Evolutionary conservation across 2,113 vertebrate species (phyloP), one percentile per base, ranked within the genome.

Genomic region (Urocitellus parryii): DNA sequence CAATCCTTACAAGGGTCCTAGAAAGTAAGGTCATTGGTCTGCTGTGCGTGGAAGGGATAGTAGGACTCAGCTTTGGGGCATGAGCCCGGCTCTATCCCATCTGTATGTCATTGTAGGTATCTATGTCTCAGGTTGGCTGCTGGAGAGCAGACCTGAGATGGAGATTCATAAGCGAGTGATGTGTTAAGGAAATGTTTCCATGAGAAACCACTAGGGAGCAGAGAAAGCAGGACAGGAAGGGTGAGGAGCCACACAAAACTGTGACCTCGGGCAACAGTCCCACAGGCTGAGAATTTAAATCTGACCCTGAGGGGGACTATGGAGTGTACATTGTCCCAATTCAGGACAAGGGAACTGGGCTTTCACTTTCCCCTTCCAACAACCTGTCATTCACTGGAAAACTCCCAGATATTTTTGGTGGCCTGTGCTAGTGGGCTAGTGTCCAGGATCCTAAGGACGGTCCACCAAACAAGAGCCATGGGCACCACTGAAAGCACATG

Each of bases 111-210:
- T 0, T 58, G 8, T 79, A 10, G 61, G n/a, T 29, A 27, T 37
- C 51, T 32, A 29, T 16, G 25, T 72, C 74, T 92, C 68, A 70
- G 22, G 17, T 4, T 67, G 74, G 25, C 29, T 90, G 94, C 70
- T 86, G 90, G 45, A 92, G 76, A 92, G 76, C 11, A 86, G 70
- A 83, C 5, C 16, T 79, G 42, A 53, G 0, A 70, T 78, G 32
- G 22, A 34, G 42, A 61, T 74, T 56, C 73, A 63, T 9, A 24
- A 37, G 29, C 85, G 80, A 95, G 76, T 91, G 48, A 51, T 6
- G 63, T 92, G 56, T 95, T 94, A 85, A 72, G 61, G 63, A 82
- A 89, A 82, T 39, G 24, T 48, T 86, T 53, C 89, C 70, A 90
- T 34, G 24, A 88, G 29, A 94, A 91, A 78, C 20, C 34, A n/a